phyloP scores from a whole-genome alignment of 2,888 invertebrate genomes.

The Fabriciana adippe region DNA sequence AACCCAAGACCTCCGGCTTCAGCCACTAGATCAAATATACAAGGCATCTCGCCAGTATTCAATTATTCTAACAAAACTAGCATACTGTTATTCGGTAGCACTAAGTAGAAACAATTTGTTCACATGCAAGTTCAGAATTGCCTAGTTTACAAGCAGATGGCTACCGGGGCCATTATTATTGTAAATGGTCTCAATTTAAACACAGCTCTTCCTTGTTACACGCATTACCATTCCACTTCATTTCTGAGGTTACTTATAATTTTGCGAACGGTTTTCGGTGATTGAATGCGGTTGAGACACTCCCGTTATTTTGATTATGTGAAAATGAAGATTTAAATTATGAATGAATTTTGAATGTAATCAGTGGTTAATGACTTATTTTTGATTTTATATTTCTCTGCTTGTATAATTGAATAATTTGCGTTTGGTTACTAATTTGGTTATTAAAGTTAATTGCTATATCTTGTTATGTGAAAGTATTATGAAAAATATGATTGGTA shows the following conservation, averaged over 20 bases:
- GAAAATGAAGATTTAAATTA: constrained; percentile 12
- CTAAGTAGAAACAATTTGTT: constrained; percentile 61
- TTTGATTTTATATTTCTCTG: no score
- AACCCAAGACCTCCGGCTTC: no score
- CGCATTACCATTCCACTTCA: constrained; percentile 40
- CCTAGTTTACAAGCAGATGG: constrained; percentile 67
- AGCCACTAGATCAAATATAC: not conserved
- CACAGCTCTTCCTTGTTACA: constrained; percentile 57
- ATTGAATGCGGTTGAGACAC: constrained; percentile 46
- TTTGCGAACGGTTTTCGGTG: constrained; percentile 50
- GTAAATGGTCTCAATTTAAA: constrained; percentile 69
- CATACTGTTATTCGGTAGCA: constrained; percentile 20
- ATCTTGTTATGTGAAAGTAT: no score
- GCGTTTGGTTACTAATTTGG: no score
- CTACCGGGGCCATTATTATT: constrained; percentile 61
- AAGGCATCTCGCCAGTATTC: not conserved
- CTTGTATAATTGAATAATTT: no score
- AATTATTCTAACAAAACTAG: not conserved
- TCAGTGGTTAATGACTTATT: no score
- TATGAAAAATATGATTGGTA: no score
- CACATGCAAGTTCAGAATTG: constrained; percentile 64
- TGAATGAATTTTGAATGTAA: no score
- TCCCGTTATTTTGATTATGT: constrained; percentile 30
- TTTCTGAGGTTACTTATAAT: constrained; percentile 40
- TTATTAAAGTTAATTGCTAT: no score